These are phyloP conservation scores for Mesoligia furuncula DNA, from an alignment of 2,888 invertebrate genomes.

Conservation along the genomic window DNA sequence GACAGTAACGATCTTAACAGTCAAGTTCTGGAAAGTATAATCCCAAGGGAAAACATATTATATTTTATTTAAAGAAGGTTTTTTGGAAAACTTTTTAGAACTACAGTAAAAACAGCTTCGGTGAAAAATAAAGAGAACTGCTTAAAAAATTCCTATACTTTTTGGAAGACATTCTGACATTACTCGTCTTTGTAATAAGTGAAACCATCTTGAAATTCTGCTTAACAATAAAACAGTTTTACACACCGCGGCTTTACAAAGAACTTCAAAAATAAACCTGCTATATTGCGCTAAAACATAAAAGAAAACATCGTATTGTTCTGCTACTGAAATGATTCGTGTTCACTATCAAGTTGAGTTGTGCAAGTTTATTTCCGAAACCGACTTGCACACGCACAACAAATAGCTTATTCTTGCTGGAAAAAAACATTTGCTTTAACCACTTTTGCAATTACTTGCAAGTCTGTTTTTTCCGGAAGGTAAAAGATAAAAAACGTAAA, in stretches of 20 bases:
- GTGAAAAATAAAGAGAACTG: slow-evolving; percentile 27
- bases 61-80: neutral
- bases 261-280: neutral
- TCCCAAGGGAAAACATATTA: neutral
- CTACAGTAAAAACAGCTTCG: neutral
- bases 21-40: neutral
- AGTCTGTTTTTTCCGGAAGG: neutral
- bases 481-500: neutral
- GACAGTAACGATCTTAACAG: neutral
- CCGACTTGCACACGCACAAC: neutral
- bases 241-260: neutral
- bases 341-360: slow-evolving; percentile 1
- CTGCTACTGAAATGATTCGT: slow-evolving; percentile 7
- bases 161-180: neutral
- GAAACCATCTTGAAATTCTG: slow-evolving; percentile 21
- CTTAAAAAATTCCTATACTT: neutral
- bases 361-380: neutral
- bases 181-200: slow-evolving; percentile 13
- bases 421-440: neutral
- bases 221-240: slow-evolving; percentile 2
- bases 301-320: slow-evolving; percentile 14
- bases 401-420: neutral
- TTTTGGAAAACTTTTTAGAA: neutral
- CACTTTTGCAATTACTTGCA: neutral
- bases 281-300: neutral